Conservation (phyloP, 1,140 invertebrate genomes). For the Trichomalopsis sarcophagae region DNA sequence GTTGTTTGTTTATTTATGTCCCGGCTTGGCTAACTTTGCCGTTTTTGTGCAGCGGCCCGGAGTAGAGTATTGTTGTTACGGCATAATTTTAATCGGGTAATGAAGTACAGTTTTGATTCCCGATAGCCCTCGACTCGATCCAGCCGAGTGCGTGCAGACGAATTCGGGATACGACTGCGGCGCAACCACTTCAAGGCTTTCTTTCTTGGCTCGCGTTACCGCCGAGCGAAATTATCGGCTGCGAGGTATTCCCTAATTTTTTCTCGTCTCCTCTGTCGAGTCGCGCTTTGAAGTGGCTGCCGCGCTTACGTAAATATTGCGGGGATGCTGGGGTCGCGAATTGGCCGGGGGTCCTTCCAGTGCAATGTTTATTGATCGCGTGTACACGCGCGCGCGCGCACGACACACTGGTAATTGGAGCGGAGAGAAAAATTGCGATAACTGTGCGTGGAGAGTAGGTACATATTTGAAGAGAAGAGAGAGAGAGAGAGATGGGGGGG, state of each 20-base stretch:
- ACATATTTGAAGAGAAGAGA: background rate
- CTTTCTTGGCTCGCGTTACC: background rate
- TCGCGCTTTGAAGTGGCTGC: background rate
- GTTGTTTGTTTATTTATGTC: conserved; percentile 1
- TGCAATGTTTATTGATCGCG: background rate
- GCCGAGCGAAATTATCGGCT: background rate
- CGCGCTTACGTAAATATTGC: background rate
- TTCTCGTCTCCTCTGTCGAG: background rate
- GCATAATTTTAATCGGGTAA: too few species aligned
- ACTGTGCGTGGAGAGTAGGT: background rate
- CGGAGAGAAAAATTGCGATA: background rate
- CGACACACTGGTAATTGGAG: background rate
- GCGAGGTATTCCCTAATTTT: conserved; percentile 15
- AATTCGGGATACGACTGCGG: background rate
- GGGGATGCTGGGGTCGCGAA: background rate
- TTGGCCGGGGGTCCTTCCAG: background rate
- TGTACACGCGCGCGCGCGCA: too few species aligned
- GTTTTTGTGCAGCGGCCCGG: too few species aligned
- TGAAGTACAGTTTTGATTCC: too few species aligned
- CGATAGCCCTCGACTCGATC: background rate
- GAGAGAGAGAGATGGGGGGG: background rate
- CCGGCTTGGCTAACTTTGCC: background rate
- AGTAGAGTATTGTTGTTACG: too few species aligned
- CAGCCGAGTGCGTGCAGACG: background rate
- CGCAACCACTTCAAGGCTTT: conserved; percentile 39